Conservation (phyloP, 2,888 invertebrate genomes). For the Chesias legatella region DNA sequence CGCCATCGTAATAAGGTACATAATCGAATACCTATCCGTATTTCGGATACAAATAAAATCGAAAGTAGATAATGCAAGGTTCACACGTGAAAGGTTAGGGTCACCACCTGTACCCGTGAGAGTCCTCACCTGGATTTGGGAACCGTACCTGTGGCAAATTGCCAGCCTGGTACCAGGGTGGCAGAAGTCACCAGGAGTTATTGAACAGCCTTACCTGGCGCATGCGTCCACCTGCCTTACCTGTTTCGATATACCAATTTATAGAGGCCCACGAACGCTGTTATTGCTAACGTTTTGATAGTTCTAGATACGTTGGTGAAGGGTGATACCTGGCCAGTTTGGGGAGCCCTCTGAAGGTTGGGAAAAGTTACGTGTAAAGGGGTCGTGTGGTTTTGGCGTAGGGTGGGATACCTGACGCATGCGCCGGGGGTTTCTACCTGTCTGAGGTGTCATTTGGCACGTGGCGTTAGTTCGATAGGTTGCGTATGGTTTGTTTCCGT, state of each 20-base stretch:
- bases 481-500: conserved; percentile 15
- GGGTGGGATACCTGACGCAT: conserved; percentile 37
- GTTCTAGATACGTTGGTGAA: conserved; percentile 32
- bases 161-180: conserved; percentile 76
- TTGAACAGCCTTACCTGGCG: conserved; percentile 56
- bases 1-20: too few relatives aligned
- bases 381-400: conserved; percentile 31
- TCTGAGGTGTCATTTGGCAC: conserved; percentile 38
- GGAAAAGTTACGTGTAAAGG: too few relatives aligned
- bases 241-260: conserved; percentile 50
- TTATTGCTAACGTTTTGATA: conserved; percentile 5
- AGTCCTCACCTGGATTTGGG: conserved; percentile 62
- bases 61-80: too few relatives aligned
- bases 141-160: conserved; percentile 79
- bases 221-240: conserved; percentile 73
- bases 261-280: conserved; percentile 31
- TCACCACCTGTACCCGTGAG: conserved; percentile 53
- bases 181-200: conserved; percentile 49
- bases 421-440: conserved; percentile 42
- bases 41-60: too few relatives aligned
- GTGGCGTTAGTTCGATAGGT: conserved; percentile 33
- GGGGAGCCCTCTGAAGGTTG: conserved; percentile 8
- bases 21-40: too few relatives aligned
- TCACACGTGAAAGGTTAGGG: conserved; percentile 37
- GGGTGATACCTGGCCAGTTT: conserved; percentile 30